These are phyloP conservation scores for Pomacea maculata DNA, from an alignment of 1,140 invertebrate genomes.

Conservation along the genomic window DNA sequence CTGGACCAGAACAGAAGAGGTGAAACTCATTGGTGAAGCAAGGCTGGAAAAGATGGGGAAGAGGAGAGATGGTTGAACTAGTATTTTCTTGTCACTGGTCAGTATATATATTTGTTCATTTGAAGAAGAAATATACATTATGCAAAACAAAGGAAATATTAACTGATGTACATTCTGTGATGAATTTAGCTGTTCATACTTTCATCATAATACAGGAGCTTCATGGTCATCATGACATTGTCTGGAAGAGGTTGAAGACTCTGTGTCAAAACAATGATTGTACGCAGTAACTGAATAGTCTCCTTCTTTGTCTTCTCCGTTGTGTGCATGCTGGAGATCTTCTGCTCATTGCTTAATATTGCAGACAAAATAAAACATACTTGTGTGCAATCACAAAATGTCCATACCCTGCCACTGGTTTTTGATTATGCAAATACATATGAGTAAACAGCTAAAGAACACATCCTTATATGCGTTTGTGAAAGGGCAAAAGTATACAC, in stretches of 20 bases:
- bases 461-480: too few species aligned
- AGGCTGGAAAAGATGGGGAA: too few species aligned
- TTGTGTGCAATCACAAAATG: not conserved
- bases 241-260: slow-evolving; percentile 61
- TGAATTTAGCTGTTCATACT: slow-evolving; percentile 36
- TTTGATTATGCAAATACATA: too few species aligned
- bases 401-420: not conserved
- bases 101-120: too few species aligned
- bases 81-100: too few species aligned
- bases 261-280: slow-evolving; percentile 62
- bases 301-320: slow-evolving; percentile 62
- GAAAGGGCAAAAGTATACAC: too few species aligned
- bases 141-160: too few species aligned
- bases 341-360: slow-evolving; percentile 57
- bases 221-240: slow-evolving; percentile 65
- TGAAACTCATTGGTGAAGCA: too few species aligned
- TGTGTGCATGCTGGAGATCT: slow-evolving; percentile 55
- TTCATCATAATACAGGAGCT: slow-evolving; percentile 66
- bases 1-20: too few species aligned
- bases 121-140: too few species aligned
- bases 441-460: too few species aligned
- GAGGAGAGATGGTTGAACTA: too few species aligned
- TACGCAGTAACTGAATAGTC: slow-evolving; percentile 62
- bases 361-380: slow-evolving; percentile 1
- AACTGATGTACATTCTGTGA: not conserved